Evolutionary conservation across 2,888 invertebrate species (phyloP).

Genomic region (Morinoia aosen): DNA sequence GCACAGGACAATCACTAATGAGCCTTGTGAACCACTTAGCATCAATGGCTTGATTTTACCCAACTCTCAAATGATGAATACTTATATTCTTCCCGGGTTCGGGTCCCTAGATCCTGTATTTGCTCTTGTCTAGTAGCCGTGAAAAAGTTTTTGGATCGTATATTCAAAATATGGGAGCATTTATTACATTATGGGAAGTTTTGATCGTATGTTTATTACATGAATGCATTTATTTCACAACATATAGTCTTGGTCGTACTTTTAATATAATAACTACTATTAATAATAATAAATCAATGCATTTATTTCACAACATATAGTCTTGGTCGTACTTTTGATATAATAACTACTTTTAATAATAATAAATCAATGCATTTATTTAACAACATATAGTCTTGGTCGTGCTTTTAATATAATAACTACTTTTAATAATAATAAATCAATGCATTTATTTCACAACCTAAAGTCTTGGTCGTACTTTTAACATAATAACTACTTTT

Average conservation of each 20-base stretch:
- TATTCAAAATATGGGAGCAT: too few species aligned
- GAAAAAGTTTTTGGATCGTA: too few species aligned
- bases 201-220: not conserved
- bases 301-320: not conserved
- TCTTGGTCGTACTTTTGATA: too few species aligned
- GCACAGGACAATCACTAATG: conserved; percentile 6
- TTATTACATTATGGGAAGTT: not conserved
- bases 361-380: not conserved
- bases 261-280: too few species aligned
- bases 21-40: not conserved
- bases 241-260: not conserved
- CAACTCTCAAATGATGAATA: not conserved
- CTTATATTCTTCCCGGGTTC: not conserved
- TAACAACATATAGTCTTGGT: not conserved
- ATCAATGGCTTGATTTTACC: not conserved
- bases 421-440: too few species aligned
- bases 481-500: too few species aligned
- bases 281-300: too few species aligned
- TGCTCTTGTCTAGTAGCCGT: too few species aligned
- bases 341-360: too few species aligned
- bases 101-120: too few species aligned
- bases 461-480: too few species aligned
- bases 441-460: not conserved
- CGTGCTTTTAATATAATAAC: too few species aligned
- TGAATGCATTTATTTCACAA: not conserved